phyloP scores from a whole-genome alignment of 2,888 invertebrate genomes.

The Harpagoxenus sublaevis region DNA sequence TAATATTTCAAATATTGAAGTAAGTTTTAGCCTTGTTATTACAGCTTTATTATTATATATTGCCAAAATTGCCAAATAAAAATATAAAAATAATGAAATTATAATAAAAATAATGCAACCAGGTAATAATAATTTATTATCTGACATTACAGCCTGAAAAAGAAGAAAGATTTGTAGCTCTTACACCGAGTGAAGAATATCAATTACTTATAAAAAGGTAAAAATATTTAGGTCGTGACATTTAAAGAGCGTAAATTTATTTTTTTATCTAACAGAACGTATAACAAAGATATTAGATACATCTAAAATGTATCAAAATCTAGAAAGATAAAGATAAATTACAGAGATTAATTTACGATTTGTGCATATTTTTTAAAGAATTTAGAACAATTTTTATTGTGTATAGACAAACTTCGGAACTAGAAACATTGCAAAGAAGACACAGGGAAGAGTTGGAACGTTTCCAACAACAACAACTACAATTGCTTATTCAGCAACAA shows the following conservation, averaged over 20 bases:
- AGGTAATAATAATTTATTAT: slow-evolving; percentile 15
- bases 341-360: slow-evolving; percentile 2
- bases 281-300: neutral
- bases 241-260: neutral
- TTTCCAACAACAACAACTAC: slow-evolving; percentile 84
- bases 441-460: slow-evolving; percentile 85
- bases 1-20: slow-evolving; percentile 75
- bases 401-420: slow-evolving; percentile 86
- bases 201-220: slow-evolving; percentile 85
- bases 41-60: neutral
- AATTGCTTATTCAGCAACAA: slow-evolving; percentile 84
- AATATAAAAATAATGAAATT: slow-evolving; percentile 11
- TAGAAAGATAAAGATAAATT: neutral
- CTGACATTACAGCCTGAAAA: slow-evolving; percentile 77
- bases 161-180: slow-evolving; percentile 80
- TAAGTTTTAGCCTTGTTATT: slow-evolving; percentile 60
- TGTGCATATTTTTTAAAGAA: neutral
- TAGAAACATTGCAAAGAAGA: slow-evolving; percentile 85
- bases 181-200: slow-evolving; percentile 85
- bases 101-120: neutral
- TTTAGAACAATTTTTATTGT: slow-evolving; percentile 29
- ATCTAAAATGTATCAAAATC: neutral
- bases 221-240: neutral
- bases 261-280: neutral
- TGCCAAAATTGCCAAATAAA: neutral